Percentiles rank a stretch among this genome's conserved stretches.
phyloP scores from a whole-genome alignment of 2,888 invertebrate genomes.

The Stenurella melanura region DNA sequence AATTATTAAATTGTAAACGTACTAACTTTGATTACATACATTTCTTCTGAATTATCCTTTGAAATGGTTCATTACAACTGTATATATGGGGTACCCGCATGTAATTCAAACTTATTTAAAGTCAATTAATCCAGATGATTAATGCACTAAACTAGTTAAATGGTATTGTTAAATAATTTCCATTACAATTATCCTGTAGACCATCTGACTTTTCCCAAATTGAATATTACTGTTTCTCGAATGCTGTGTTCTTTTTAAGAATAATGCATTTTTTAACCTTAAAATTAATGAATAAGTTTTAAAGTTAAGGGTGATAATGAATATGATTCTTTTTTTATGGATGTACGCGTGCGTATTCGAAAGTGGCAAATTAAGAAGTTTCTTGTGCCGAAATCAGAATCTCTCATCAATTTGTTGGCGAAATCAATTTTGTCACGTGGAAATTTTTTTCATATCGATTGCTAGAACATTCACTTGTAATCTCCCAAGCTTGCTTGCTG shows the following conservation, averaged over 20 bases:
- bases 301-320: slow-evolving; percentile 11
- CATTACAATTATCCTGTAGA: slow-evolving; percentile 2
- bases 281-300: not conserved
- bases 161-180: slow-evolving; percentile 29
- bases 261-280: slow-evolving; percentile 12
- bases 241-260: not conserved
- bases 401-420: not conserved
- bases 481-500: too few species aligned
- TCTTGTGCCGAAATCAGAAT: not conserved
- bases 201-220: not conserved
- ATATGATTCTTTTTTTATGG: not conserved
- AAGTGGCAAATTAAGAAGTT: not conserved
- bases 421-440: not conserved
- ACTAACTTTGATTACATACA: too few species aligned
- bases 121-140: slow-evolving; percentile 22
- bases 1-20: too few species aligned
- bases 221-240: not conserved
- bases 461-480: too few species aligned
- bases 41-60: too few species aligned
- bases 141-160: slow-evolving; percentile 28
- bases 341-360: not conserved
- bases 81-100: not conserved
- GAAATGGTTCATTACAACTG: too few species aligned
- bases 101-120: not conserved
- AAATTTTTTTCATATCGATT: not conserved